These are phyloP conservation scores for Danio albolineatus DNA, from an alignment of 2,797 vertebrate genomes.

Conservation along the genomic window DNA sequence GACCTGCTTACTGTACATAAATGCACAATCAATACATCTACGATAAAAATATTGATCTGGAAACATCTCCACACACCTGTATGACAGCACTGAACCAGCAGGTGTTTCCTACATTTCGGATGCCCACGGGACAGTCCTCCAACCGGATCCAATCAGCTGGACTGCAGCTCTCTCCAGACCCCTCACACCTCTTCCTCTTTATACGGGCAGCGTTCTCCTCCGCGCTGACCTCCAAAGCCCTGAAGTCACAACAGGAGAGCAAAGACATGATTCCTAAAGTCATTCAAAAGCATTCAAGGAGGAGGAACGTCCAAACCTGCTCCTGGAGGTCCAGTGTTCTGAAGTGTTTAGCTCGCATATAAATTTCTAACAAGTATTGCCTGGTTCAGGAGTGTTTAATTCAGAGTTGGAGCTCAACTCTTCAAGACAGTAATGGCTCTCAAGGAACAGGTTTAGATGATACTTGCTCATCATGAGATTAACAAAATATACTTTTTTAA, in stretches of 20 bases:
- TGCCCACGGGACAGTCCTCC: constrained; percentile 92
- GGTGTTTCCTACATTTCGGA: constrained; percentile 95
- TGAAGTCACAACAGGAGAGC: constrained; percentile 61
- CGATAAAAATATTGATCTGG: too few relatives aligned
- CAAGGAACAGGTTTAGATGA: not conserved
- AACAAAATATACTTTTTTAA: not conserved
- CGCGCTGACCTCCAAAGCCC: constrained; percentile 78
- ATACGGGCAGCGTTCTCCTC: constrained; percentile 83
- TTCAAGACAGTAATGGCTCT: too few relatives aligned
- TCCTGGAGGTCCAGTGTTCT: too few relatives aligned
- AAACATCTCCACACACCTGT: constrained; percentile 82
- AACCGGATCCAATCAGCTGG: constrained; percentile 87
- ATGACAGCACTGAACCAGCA: constrained; percentile 99
- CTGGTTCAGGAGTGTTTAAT: too few relatives aligned
- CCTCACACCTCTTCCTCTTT: constrained; percentile 92
- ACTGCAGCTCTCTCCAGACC: constrained; percentile 84
- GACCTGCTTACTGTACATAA: not conserved
- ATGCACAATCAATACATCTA: not conserved
- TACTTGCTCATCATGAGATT: not conserved
- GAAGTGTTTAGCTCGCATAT: too few relatives aligned
- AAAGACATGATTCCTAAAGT: constrained; percentile 1
- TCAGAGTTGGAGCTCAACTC: too few relatives aligned
- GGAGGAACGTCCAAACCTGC: too few relatives aligned
- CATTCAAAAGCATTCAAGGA: not conserved
- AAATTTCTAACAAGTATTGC: too few relatives aligned